These are phyloP conservation scores for Coracopsis vasa DNA, from an alignment of 2,113 vertebrate genomes.

Conservation along the genomic window DNA sequence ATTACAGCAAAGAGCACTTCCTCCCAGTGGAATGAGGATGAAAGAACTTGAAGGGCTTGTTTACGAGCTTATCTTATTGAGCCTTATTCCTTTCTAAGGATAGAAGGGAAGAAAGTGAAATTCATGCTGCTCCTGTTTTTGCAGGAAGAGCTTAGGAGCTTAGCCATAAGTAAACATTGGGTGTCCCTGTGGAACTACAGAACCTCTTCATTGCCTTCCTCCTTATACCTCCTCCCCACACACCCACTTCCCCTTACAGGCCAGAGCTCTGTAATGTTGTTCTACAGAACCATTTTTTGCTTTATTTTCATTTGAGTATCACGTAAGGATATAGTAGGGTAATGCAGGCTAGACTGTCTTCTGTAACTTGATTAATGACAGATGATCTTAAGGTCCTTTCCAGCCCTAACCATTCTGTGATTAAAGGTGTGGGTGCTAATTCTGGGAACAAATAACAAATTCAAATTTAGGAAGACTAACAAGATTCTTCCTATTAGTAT, in stretches of 20 bases:
- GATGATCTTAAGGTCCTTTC: background rate
- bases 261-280: background rate
- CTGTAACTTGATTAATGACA: background rate
- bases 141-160: background rate
- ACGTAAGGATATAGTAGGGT: background rate
- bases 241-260: rapidly evolving
- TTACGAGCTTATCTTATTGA: background rate
- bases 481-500: background rate
- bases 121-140: background rate
- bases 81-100: background rate
- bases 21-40: background rate
- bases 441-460: background rate
- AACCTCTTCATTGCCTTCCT: background rate
- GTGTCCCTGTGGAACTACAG: background rate
- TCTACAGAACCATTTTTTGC: background rate
- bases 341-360: background rate
- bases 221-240: background rate
- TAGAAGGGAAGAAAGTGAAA: background rate
- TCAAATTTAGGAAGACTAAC: background rate
- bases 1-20: background rate
- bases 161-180: background rate
- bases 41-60: background rate
- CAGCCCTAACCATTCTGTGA: background rate
- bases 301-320: background rate
- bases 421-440: background rate